These are phyloP conservation scores for Echinops telfairi DNA, from an alignment of 2,113 vertebrate genomes.

Conservation along the genomic window DNA sequence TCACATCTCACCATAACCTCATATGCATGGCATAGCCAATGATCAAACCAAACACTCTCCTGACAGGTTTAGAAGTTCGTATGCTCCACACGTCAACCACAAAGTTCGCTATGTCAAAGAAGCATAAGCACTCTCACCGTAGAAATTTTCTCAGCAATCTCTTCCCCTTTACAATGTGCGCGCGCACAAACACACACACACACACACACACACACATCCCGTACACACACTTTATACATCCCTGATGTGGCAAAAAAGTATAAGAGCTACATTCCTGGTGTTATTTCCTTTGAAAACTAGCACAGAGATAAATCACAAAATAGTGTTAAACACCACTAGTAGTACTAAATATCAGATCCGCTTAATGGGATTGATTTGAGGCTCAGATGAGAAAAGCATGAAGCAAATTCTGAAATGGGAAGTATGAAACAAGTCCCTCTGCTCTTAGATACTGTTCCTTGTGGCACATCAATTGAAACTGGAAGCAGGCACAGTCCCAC, in stretches of 20 bases:
- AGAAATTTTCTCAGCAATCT: neutral
- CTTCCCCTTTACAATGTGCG: neutral
- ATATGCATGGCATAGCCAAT: too few relatives aligned
- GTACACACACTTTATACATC: too few relatives aligned
- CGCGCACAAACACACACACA: too few relatives aligned
- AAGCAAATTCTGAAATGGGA: too few relatives aligned
- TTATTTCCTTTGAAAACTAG: conserved; percentile 46
- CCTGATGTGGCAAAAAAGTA: neutral
- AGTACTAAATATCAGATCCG: too few relatives aligned
- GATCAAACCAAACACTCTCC: too few relatives aligned
- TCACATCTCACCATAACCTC: too few relatives aligned
- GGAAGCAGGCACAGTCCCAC: neutral
- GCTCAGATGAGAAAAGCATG: too few relatives aligned
- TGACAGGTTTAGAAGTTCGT: neutral
- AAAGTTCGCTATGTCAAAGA: neutral
- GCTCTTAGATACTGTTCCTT: conserved; percentile 5
- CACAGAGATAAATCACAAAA: too few relatives aligned
- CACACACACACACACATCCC: too few relatives aligned
- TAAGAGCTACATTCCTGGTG: neutral
- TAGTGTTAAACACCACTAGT: too few relatives aligned
- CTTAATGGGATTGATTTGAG: too few relatives aligned
- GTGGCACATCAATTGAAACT: conserved; percentile 25
- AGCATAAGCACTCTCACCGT: neutral
- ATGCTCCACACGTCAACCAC: neutral
- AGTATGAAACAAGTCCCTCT: neutral